Percentiles rank a stretch among this genome's conserved stretches.
Conservation (phyloP, 2,888 invertebrate species). For the Leptinotarsa haldemani region DNA sequence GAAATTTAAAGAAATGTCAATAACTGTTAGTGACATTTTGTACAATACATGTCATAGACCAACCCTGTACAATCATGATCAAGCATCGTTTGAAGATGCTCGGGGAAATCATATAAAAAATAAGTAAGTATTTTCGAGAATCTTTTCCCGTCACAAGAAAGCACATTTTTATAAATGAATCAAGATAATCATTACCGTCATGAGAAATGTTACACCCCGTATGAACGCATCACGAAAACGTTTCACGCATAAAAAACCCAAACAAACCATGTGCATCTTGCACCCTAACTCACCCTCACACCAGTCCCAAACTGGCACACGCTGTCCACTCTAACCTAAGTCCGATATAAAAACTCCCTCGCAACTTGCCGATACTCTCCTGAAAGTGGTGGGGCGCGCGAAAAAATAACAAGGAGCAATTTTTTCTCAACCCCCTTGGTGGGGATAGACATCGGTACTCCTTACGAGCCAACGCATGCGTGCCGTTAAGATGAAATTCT, state of each 20-base stretch:
- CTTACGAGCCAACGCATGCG: constrained; percentile 64
- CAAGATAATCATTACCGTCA: constrained; percentile 1
- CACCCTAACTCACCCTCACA: constrained; percentile 38
- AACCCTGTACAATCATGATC: too few species aligned
- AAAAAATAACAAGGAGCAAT: constrained; percentile 63
- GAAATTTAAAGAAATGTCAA: too few species aligned
- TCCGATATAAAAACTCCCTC: constrained; percentile 46
- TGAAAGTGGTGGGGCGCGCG: constrained; percentile 56
- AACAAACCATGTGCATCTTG: constrained; percentile 40
- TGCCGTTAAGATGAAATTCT: constrained; percentile 64
- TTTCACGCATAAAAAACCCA: constrained; percentile 38
- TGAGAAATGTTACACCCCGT: constrained; percentile 35
- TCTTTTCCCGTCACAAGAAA: neutral
- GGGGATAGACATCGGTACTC: constrained; percentile 62
- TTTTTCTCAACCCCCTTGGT: constrained; percentile 60
- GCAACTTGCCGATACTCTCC: constrained; percentile 48
- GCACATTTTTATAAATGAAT: neutral
- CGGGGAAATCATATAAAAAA: neutral
- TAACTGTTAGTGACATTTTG: too few species aligned
- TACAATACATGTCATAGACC: too few species aligned
- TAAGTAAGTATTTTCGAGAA: neutral
- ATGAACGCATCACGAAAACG: constrained; percentile 31
- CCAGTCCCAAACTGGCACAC: constrained; percentile 43
- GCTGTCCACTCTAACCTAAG: constrained; percentile 43
- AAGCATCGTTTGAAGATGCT: neutral